These are phyloP conservation scores for Chloroclysta siterata DNA, from an alignment of 2,888 invertebrate genomes.

Conservation along the genomic window DNA sequence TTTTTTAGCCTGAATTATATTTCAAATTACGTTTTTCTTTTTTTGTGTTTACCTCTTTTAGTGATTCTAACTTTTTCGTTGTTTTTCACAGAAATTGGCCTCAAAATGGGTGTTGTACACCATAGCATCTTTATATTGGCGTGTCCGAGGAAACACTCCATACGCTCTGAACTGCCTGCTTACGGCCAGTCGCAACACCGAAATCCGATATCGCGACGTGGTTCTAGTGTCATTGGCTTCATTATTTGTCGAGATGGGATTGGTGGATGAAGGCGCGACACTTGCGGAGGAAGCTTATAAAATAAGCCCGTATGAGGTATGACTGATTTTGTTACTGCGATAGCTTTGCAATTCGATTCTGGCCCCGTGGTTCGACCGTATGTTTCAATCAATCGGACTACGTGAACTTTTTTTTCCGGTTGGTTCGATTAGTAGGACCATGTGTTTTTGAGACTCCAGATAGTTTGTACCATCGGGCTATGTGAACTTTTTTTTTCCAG, in stretches of 20 bases:
- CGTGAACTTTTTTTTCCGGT: too few relatives aligned
- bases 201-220: slow-evolving; percentile 86
- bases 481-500: too few relatives aligned
- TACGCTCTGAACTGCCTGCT: slow-evolving; percentile 90
- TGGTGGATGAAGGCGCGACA: slow-evolving; percentile 86
- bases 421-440: too few relatives aligned
- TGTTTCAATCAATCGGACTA: too few relatives aligned
- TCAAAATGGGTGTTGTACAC: slow-evolving; percentile 90
- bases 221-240: slow-evolving; percentile 89
- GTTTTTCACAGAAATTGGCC: slow-evolving; percentile 85
- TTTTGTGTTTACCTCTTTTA: too few relatives aligned
- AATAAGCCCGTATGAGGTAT: slow-evolving; percentile 87
- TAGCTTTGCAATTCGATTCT: too few relatives aligned
- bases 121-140: slow-evolving; percentile 91
- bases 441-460: too few relatives aligned
- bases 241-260: slow-evolving; percentile 87
- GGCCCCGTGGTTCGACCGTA: too few relatives aligned
- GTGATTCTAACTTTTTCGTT: too few relatives aligned
- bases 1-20: too few relatives aligned
- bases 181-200: slow-evolving; percentile 74
- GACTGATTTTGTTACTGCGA: background rate
- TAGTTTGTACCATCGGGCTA: too few relatives aligned
- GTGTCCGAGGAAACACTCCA: slow-evolving; percentile 87
- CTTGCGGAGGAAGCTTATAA: slow-evolving; percentile 86
- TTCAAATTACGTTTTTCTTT: too few relatives aligned